Evolutionary conservation across 2,113 vertebrate species (phyloP).

Genomic region (Sander lucioperca): DNA sequence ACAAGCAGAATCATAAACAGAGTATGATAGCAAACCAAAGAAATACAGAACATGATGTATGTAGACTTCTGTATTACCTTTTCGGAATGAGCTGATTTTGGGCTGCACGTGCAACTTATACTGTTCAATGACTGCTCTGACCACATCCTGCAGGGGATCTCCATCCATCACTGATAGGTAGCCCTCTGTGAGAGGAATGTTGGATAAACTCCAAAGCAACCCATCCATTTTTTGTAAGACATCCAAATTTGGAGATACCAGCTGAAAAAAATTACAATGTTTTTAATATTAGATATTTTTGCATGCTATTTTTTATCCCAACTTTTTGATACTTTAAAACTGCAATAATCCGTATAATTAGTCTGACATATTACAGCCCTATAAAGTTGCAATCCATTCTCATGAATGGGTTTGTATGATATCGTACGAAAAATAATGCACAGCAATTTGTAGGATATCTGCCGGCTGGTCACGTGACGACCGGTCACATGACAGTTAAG

Average conservation of each 20-base stretch:
- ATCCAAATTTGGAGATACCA: conserved; percentile 81
- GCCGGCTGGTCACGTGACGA: too few species aligned
- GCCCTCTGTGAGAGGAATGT: conserved; percentile 83
- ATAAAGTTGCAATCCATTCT: too few species aligned
- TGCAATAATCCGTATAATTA: neutral
- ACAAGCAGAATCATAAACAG: neutral
- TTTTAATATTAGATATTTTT: neutral
- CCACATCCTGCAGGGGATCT: conserved; percentile 67
- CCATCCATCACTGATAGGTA: conserved; percentile 83
- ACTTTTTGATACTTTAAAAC: neutral
- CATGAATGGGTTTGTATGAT: too few species aligned
- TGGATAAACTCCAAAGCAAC: conserved; percentile 86
- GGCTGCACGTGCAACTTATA: conserved; percentile 82
- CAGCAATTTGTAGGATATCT: too few species aligned
- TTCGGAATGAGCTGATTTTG: conserved; percentile 83
- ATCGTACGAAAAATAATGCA: too few species aligned
- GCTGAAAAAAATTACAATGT: conserved; percentile 53
- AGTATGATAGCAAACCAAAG: neutral
- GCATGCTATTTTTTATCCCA: neutral
- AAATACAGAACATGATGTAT: neutral
- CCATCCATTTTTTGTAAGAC: conserved; percentile 79
- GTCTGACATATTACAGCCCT: neutral
- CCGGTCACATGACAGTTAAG: too few species aligned
- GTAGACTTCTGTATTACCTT: conserved; percentile 76
- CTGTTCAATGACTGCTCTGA: conserved; percentile 83